Base-by-base conservation (phyloP, 2,113 vertebrate genomes). In the Upupa epops region DNA sequence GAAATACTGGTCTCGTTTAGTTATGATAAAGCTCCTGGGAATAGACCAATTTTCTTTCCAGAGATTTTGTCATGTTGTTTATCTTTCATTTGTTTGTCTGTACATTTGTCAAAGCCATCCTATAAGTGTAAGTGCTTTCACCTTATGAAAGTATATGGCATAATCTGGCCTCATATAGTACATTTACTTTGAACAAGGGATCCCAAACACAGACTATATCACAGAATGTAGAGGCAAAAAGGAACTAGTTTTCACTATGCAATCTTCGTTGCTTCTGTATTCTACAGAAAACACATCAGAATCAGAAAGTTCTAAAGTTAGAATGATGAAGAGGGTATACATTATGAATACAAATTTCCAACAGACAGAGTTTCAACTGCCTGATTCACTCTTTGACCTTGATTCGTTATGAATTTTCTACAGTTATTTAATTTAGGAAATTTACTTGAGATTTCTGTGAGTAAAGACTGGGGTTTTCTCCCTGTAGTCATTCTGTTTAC, bases 271-370 rank as follows among this genome's bases (percentile, higher is more conserved):
- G 13, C 8, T 64, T 77, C 31, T 55, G 3, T 32, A 6, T 58
- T 74, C 36, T 52, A 17, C 15, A 58, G 79, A 83, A 78, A 82
- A 28, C 13, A 46, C 6, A 25, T 19, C 21, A 59, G 5, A 11
- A 20, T 52, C 29, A 72, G 72, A 52, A 80, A 45, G 21, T 32
- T 26, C 20, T 60, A 64, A 8, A 60, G 9, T 9, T 89, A 37
- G 21, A 75, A 28, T 5, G 1, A 14, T 24, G 3, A 54, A 32
- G 20, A 74, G 2, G 6, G 4, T 22, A 59, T 25, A 8, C 0
- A 16, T 56, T 17, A 24, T 36, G 5, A 13, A 83, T 34, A 5
- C 40, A 85, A 24, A 64, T 81, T 80, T 83, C 19, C 29, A 68
- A 56, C 7, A 63, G 42, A 46, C 5, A 60, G 29, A 69, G 52